Evolutionary conservation across 2,113 vertebrate species (phyloP).

Genomic region (Oxyruncus cristatus): DNA sequence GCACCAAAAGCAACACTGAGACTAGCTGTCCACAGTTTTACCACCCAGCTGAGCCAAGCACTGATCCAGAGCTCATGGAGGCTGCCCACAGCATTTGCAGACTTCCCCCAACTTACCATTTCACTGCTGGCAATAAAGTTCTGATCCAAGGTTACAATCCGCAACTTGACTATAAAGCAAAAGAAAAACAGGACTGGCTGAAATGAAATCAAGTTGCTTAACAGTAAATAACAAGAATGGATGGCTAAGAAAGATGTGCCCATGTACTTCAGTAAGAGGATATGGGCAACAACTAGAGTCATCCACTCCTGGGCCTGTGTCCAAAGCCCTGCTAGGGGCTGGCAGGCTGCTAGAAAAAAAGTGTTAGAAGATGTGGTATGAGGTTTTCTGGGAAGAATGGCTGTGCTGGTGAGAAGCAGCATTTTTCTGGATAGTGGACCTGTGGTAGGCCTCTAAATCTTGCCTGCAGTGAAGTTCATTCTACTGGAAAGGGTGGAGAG

Average conservation of each 20-base stretch:
- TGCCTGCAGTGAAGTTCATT: background rate
- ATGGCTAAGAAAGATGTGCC: background rate
- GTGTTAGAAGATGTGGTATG: background rate
- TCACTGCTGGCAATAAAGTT: conserved; percentile 45
- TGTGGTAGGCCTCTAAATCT: background rate
- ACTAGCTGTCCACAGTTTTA: background rate
- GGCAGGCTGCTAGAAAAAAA: background rate
- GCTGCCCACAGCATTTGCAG: background rate
- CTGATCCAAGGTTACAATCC: conserved; percentile 52
- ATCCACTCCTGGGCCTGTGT: background rate
- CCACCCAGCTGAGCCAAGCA: background rate
- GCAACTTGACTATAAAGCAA: conserved; percentile 26
- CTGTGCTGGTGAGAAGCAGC: background rate
- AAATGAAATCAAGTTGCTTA: background rate
- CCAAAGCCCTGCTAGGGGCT: background rate
- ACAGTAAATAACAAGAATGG: background rate
- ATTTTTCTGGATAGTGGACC: background rate
- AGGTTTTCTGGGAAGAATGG: background rate
- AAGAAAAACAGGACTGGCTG: background rate
- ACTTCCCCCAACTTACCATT: conserved; percentile 5
- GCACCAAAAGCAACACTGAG: background rate
- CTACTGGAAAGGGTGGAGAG: background rate
- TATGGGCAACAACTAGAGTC: background rate
- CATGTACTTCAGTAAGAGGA: background rate
- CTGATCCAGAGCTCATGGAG: background rate